These are phyloP conservation scores for Lamellibrachia columna DNA, from an alignment of 2,888 invertebrate genomes.

Conservation along the genomic window DNA sequence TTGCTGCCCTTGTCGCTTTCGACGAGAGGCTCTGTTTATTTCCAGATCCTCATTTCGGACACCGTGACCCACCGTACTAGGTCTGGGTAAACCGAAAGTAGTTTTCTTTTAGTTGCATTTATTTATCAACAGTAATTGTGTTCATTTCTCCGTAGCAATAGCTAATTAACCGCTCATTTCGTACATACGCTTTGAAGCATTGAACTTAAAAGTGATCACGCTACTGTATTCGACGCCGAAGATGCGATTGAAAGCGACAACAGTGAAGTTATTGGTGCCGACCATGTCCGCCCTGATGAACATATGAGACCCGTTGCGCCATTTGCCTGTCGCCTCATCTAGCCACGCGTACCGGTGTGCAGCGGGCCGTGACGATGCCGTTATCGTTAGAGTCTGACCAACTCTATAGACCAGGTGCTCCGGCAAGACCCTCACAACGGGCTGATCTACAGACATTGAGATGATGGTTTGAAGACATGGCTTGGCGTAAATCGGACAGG, in stretches of 20 bases:
- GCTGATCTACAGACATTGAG: neutral
- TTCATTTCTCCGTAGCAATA: neutral
- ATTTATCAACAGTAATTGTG: neutral
- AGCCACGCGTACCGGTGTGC: neutral
- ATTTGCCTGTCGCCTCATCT: neutral
- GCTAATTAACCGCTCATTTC: neutral
- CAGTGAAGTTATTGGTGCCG: neutral
- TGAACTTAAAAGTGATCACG: neutral
- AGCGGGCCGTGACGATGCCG: neutral
- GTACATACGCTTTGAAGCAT: neutral
- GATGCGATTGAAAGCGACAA: neutral
- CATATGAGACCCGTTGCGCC: neutral
- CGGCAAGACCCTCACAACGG: neutral
- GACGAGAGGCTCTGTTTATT: too few relatives aligned
- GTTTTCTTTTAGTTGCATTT: neutral
- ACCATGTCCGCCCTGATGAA: neutral
- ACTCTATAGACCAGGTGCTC: neutral
- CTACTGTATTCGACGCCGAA: constrained; percentile 1
- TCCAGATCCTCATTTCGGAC: too few relatives aligned
- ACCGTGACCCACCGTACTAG: too few relatives aligned
- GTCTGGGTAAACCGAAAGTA: too few relatives aligned
- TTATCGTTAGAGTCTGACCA: neutral
- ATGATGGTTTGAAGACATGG: neutral
- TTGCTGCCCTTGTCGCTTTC: too few relatives aligned
- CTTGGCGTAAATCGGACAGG: neutral